Evolutionary conservation across 2,113 vertebrate genomes (phyloP), one percentile per base, ranked within the genome.

Genomic region (Lasiurus cinereus): DNA sequence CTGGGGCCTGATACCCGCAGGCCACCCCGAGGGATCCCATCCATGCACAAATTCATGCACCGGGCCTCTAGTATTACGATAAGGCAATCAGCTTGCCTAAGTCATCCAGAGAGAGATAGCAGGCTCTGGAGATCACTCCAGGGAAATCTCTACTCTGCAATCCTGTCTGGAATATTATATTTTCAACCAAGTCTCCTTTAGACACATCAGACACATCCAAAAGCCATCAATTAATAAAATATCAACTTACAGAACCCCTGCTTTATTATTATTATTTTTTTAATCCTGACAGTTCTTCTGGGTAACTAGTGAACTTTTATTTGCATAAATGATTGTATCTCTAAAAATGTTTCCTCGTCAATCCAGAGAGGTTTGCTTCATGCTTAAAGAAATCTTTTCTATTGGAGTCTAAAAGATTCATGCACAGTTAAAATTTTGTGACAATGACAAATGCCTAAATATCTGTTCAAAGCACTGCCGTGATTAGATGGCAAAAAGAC

Each of bases 401-500:
- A 90, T 46, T 90, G 83, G 19, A 79, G 52, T 62, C 14, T 62
- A 48, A 93, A 93, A 84, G 27, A 46, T 87, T 16, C 21, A 90
- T 46, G 6, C 14, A 19, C 19, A 46, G 93, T 94, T 87, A 92
- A 87, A 94, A 90, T 87, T 84, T 73, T 39, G 78, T 33, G 48
- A 9, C 43, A 72, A 39, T 50, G 54, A 22, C 16, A 93, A 95
- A 83, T 29, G 36, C 43, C 13, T 52, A 67, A 46, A 50, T 39
- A 84, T 83, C 33, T 69, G 8, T 84, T 87, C 92, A 62, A 94
- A 89, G 21, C 4, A 73, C 46, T 43, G 27, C 11, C 80, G 56
- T 4, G 1, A 27, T 79, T 79, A 86, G 36, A 33, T 50, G 33
- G 15, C 7, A 56, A 64, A 56, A 83, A 46, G 36, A 33, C 3